Evolutionary conservation across 2,888 invertebrate species (phyloP).

Genomic region (Oscheius myriophilus): DNA sequence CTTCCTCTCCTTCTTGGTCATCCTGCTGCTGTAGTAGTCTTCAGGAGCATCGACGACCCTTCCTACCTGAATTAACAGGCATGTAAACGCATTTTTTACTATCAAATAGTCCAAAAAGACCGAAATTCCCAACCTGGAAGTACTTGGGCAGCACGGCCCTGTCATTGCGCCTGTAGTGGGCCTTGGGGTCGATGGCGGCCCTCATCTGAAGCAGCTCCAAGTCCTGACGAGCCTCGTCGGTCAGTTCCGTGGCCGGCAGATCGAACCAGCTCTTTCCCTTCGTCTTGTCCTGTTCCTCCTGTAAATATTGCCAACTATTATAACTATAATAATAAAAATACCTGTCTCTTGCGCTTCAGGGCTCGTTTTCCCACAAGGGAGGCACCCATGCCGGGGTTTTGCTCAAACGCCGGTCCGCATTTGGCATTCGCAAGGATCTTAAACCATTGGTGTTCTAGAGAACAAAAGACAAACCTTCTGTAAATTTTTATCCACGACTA

Average conservation of each 20-base stretch:
- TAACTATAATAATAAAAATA: slow-evolving; percentile 7
- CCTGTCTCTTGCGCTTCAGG: slow-evolving; percentile 22
- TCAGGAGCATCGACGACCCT: slow-evolving; percentile 82
- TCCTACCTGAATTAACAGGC: slow-evolving; percentile 72
- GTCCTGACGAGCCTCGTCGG: slow-evolving; percentile 82
- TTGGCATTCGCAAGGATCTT: slow-evolving; percentile 28
- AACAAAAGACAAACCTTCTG: slow-evolving; percentile 3
- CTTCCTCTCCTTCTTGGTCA: slow-evolving; percentile 87
- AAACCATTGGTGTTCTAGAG: neutral
- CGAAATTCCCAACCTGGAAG: slow-evolving; percentile 79
- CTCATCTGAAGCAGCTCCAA: slow-evolving; percentile 91
- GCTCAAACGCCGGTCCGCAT: slow-evolving; percentile 29
- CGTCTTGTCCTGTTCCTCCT: slow-evolving; percentile 82
- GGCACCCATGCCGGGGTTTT: slow-evolving; percentile 8
- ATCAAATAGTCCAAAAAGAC: slow-evolving; percentile 5
- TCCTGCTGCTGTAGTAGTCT: slow-evolving; percentile 85
- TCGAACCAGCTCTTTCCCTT: slow-evolving; percentile 90
- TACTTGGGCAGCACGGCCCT: slow-evolving; percentile 89
- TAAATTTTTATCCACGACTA: slow-evolving; percentile 2
- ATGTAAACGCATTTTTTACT: neutral
- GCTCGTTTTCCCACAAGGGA: slow-evolving; percentile 11
- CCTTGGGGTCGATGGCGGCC: slow-evolving; percentile 85
- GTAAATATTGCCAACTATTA: slow-evolving; percentile 66
- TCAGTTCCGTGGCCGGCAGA: slow-evolving; percentile 84
- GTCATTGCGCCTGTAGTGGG: slow-evolving; percentile 89